Evolutionary conservation across 2,113 vertebrate genomes (phyloP).

Genomic region (Scytalopus superciliaris): DNA sequence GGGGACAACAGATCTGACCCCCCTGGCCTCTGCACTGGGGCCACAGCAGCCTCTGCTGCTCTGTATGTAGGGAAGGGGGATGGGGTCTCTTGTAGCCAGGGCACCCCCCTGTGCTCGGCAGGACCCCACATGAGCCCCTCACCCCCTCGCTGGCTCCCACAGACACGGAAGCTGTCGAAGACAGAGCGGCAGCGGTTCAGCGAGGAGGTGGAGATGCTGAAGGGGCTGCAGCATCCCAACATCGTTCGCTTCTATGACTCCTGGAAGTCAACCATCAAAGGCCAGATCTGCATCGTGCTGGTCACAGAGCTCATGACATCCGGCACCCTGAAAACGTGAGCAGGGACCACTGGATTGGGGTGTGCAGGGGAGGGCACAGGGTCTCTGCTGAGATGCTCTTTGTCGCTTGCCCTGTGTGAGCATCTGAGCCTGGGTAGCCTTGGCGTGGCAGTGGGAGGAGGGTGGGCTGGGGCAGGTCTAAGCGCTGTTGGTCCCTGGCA

Average conservation of each 20-base stretch:
- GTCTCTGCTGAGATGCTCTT: rapidly evolving
- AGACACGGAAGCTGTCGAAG: constrained; percentile 87
- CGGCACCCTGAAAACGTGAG: constrained; percentile 95
- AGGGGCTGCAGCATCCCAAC: constrained; percentile 94
- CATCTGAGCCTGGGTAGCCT: rapidly evolving
- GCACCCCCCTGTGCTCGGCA: rapidly evolving
- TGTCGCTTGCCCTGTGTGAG: not conserved
- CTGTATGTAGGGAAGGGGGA: rapidly evolving
- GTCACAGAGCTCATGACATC: constrained; percentile 97
- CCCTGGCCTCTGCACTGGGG: rapidly evolving
- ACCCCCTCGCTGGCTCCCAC: not conserved
- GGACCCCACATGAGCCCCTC: rapidly evolving
- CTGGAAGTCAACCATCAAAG: constrained; percentile 87
- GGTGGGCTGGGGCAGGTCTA: not conserved
- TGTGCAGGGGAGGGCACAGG: rapidly evolving
- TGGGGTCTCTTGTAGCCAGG: not conserved
- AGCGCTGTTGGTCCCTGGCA: not conserved
- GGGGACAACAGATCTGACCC: not conserved
- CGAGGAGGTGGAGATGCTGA: constrained; percentile 95
- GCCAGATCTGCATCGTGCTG: constrained; percentile 89
- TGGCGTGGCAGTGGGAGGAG: rapidly evolving
- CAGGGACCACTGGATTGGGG: not conserved
- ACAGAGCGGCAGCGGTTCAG: constrained; percentile 87
- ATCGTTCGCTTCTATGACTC: constrained; percentile 96
- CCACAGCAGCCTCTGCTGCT: not conserved